Conservation (phyloP, 2,113 vertebrate genomes). For the Lagenorhynchus albirostris region DNA sequence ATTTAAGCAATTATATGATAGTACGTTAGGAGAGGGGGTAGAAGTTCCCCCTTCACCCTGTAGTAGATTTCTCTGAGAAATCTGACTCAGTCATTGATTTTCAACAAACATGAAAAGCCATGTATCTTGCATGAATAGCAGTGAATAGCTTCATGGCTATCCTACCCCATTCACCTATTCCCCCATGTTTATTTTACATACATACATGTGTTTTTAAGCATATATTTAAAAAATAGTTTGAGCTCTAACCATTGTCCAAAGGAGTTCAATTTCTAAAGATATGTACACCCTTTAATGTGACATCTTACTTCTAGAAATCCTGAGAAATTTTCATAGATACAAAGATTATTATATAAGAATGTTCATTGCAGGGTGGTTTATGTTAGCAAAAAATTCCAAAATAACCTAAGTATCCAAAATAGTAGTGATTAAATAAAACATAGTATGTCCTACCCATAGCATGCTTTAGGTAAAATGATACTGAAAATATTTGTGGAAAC, state of each 20-base stretch:
- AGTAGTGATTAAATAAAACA: neutral
- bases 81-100: neutral
- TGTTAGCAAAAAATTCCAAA: conserved; percentile 15
- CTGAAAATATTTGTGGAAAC: neutral
- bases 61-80: neutral
- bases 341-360: neutral
- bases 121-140: neutral
- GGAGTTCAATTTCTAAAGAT: conserved; percentile 1
- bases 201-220: neutral
- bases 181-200: neutral
- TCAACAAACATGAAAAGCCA: neutral
- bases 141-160: neutral
- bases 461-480: neutral
- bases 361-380: neutral
- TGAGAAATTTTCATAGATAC: neutral
- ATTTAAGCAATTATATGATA: neutral
- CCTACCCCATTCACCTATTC: neutral
- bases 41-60: neutral
- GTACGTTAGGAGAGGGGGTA: neutral
- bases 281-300: neutral
- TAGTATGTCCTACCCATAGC: neutral
- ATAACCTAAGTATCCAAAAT: neutral
- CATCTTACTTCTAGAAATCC: neutral
- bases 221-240: neutral
- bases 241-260: neutral